phyloP scores from a whole-genome alignment of 2,888 invertebrate genomes.

The Linnaemya tessellans region DNA sequence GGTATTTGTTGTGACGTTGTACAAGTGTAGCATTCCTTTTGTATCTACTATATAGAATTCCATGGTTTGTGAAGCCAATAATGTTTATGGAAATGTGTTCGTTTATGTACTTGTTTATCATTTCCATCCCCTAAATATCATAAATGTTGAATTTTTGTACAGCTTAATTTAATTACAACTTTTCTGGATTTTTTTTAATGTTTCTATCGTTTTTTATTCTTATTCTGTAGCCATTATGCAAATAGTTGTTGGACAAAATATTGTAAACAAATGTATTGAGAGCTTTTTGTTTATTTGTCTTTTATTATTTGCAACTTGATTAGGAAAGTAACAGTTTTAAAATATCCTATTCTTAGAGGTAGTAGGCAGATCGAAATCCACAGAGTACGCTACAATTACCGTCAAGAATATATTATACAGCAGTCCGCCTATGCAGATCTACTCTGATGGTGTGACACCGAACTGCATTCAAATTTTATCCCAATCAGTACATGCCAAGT shows the following conservation, averaged over 20 bases:
- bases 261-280: slow-evolving; percentile 15
- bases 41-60: slow-evolving; percentile 43
- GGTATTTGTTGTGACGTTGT: background rate
- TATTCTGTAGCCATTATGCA: slow-evolving; percentile 46
- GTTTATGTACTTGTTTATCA: slow-evolving; percentile 13
- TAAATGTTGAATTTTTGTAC: slow-evolving; percentile 45
- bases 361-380: no score
- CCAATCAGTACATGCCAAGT: no score
- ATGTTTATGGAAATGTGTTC: slow-evolving; percentile 31
- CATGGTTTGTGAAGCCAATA: slow-evolving; percentile 69
- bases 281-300: background rate
- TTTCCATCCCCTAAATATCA: slow-evolving; percentile 34
- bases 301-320: slow-evolving; percentile 34
- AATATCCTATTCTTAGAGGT: background rate
- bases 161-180: slow-evolving; percentile 68
- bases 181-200: slow-evolving; percentile 28
- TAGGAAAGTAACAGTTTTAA: background rate
- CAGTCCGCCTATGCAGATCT: no score
- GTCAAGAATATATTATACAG: no score
- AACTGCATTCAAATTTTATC: no score
- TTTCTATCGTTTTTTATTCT: background rate
- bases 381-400: no score
- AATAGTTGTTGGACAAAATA: slow-evolving; percentile 52
- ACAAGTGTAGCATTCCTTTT: background rate
- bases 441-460: no score